Evolutionary conservation across 1,140 invertebrate genomes (phyloP), one percentile per base, ranked within the genome.

Genomic region (Bombus vancouverensis): DNA sequence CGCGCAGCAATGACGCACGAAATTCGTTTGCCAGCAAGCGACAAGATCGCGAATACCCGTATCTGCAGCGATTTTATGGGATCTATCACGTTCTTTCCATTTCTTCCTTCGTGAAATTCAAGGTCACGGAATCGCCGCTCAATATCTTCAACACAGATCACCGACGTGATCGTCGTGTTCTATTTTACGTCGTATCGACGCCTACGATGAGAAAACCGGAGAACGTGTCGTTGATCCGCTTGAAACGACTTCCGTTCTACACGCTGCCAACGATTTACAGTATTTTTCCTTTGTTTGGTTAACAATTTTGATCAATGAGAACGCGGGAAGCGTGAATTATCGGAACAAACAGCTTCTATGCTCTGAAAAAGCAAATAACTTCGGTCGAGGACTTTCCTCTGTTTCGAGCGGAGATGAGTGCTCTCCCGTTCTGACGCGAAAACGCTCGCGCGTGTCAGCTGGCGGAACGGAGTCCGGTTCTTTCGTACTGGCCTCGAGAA

Each of bases 1-100:
- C 25, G 8, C 25, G 74, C 25, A 47, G 70, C 70, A 39, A 28
- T 71, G 81, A 85, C 81, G 80, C 79, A 74, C 86, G 83, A 79
- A 66, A n/a, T 68, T 86, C 71, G 53, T 81, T 59, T 53, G 32
- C n/a, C 66, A 37, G 47, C 44, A 8, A 39, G 22, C 22, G 42
- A 25, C 18, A 42, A 25, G n/a, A 62, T 37, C 37, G 70, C 32
- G 62, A 32, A 76, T 44, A 44, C 22, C 34, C 15, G 81, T 65
- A 42, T 68, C 34, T 37, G 32, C 22, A 3, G 15, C 28, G 59
- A 80, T 85, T 72, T 80, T 9, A 53, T 71, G n/a, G 8, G 25
- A 47, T 62, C 47, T 44, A 80, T 85, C 39, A 12, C 37, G 66
- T 1, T 79, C 32, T 79, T 84, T 72, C 53, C 39, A n/a, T 71